These are phyloP conservation scores for Limnothrissa miodon DNA, from an alignment of 2,113 vertebrate species.

Conservation along the genomic window DNA sequence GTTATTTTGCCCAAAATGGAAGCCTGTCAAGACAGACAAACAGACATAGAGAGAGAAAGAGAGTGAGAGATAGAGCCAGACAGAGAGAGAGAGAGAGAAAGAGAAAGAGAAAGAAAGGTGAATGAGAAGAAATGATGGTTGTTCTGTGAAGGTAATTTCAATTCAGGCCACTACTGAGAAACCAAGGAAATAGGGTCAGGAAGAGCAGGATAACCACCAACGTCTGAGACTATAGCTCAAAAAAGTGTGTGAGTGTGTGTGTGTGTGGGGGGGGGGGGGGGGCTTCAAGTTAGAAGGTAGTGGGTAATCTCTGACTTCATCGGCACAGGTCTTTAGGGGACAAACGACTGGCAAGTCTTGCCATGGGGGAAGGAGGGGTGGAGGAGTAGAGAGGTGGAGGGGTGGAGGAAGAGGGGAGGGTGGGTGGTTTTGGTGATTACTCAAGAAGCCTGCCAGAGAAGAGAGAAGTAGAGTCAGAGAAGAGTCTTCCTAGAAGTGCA, in stretches of 20 bases:
- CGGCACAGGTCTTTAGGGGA: background rate
- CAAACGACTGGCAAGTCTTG: background rate
- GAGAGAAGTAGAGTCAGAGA: conserved; percentile 5
- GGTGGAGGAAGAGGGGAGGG: background rate
- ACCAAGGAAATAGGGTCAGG: background rate
- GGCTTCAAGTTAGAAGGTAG: background rate
- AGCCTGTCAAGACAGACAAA: conserved; percentile 67
- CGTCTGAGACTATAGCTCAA: background rate
- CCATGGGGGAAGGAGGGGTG: background rate
- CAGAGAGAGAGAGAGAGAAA: background rate
- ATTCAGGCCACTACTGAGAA: background rate
- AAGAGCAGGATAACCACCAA: background rate
- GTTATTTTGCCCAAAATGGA: conserved; percentile 75
- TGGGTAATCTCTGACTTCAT: background rate
- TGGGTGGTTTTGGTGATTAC: background rate
- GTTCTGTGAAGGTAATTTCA: background rate
- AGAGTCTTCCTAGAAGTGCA: conserved; percentile 38
- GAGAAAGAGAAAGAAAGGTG: background rate
- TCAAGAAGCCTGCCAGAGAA: background rate
- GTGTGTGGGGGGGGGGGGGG: no score
- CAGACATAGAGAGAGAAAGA: conserved; percentile 3
- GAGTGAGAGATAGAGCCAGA: background rate
- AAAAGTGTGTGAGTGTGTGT: background rate
- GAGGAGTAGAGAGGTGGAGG: background rate
- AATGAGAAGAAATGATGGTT: background rate